These are phyloP conservation scores for Palloptera scutellata DNA, from an alignment of 2,888 invertebrate species.

Conservation along the genomic window DNA sequence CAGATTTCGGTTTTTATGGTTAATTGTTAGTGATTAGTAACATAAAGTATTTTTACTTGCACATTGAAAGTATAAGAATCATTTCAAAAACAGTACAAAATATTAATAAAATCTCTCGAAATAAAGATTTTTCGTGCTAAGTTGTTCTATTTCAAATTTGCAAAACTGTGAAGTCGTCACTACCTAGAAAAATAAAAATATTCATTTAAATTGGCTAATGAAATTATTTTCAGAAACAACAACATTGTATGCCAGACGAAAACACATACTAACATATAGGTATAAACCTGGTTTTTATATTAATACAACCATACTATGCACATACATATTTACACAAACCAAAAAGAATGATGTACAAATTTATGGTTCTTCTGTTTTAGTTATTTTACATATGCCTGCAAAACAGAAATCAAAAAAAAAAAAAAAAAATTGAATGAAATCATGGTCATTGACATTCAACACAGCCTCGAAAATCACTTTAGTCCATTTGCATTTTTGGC, in stretches of 20 bases:
- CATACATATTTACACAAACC: not conserved
- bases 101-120: no score
- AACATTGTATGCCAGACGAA: no score
- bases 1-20: not conserved
- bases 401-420: no score
- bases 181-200: no score
- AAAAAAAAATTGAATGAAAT: not conserved
- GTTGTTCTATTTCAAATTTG: no score
- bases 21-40: not conserved
- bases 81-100: not conserved
- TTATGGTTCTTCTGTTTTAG: conserved; percentile 1
- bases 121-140: not conserved
- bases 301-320: no score
- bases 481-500: not conserved
- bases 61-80: no score
- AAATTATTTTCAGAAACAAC: no score
- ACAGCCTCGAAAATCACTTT: not conserved
- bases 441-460: conserved; percentile 8
- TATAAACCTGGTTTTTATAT: no score
- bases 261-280: no score
- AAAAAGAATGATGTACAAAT: not conserved
- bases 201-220: no score
- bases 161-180: no score
- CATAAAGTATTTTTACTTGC: not conserved
- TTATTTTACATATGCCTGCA: not conserved